phyloP scores from a whole-genome alignment of 2,797 vertebrate genomes.

The Galago senegalensis region DNA sequence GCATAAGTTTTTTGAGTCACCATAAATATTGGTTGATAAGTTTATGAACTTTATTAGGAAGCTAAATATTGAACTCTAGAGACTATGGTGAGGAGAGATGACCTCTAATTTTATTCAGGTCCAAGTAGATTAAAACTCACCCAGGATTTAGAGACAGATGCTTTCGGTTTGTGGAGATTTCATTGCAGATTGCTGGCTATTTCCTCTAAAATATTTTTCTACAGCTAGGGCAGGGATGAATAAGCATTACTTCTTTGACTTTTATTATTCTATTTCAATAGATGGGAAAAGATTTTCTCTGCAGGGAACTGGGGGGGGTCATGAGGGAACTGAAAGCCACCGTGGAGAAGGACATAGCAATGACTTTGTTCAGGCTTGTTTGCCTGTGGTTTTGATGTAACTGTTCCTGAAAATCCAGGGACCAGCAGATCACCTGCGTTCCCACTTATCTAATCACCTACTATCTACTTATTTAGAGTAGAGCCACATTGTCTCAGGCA shows the following conservation, averaged over 20 bases:
- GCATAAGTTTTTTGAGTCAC: slow-evolving; percentile 36
- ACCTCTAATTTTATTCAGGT: slow-evolving; percentile 45
- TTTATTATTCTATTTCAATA: slow-evolving; percentile 8
- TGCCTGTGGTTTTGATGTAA: background rate
- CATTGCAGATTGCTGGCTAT: background rate
- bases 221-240: background rate
- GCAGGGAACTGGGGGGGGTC: background rate
- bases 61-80: slow-evolving; percentile 25
- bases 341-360: background rate
- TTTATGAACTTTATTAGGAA: slow-evolving; percentile 31
- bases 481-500: background rate
- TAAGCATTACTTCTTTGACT: slow-evolving; percentile 7
- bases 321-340: background rate
- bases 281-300: background rate
- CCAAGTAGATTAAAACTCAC: slow-evolving; percentile 38
- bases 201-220: slow-evolving; percentile 46
- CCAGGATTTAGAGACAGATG: slow-evolving; percentile 37
- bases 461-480: background rate
- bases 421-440: background rate
- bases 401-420: background rate
- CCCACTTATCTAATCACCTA: background rate
- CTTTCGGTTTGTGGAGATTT: slow-evolving; percentile 51
- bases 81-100: background rate
- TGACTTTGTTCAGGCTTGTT: background rate
- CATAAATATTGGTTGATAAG: background rate